These are phyloP conservation scores for Lanius collurio DNA, from an alignment of 2,113 vertebrate genomes.

Conservation along the genomic window DNA sequence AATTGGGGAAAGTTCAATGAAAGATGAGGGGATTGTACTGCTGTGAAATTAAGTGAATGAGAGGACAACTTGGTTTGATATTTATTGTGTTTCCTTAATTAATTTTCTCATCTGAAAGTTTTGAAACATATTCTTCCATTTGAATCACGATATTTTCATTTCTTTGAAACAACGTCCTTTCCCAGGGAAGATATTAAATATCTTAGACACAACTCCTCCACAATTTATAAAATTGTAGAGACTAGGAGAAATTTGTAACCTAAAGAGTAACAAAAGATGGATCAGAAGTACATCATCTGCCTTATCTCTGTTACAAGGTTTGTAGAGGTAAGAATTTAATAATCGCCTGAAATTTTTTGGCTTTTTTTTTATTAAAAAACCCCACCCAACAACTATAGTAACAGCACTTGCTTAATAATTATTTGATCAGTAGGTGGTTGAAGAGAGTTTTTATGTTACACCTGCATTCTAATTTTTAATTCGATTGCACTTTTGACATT, in stretches of 20 bases:
- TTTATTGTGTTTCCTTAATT: background rate
- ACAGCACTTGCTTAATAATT: constrained; percentile 27
- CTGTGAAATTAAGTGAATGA: background rate
- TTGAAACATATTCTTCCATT: background rate
- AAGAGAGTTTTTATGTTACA: constrained; percentile 46
- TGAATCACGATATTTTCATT: background rate
- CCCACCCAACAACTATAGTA: background rate
- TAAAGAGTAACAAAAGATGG: background rate
- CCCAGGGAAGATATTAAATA: background rate
- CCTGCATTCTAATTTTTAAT: constrained; percentile 28
- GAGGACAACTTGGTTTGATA: background rate
- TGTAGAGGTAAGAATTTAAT: background rate
- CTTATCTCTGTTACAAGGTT: background rate
- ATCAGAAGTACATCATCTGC: background rate
- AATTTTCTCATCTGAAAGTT: background rate
- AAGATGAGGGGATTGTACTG: background rate
- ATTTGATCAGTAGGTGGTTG: constrained; percentile 22
- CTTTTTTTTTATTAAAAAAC: background rate
- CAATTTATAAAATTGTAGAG: background rate
- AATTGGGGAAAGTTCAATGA: background rate
- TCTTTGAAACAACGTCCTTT: background rate
- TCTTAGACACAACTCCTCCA: background rate
- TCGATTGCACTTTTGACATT: constrained; percentile 40
- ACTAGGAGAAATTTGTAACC: background rate
- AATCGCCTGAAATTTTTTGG: constrained; percentile 2